Base-by-base conservation (phyloP, 2,113 vertebrate species). In the Leptosomus discolor region DNA sequence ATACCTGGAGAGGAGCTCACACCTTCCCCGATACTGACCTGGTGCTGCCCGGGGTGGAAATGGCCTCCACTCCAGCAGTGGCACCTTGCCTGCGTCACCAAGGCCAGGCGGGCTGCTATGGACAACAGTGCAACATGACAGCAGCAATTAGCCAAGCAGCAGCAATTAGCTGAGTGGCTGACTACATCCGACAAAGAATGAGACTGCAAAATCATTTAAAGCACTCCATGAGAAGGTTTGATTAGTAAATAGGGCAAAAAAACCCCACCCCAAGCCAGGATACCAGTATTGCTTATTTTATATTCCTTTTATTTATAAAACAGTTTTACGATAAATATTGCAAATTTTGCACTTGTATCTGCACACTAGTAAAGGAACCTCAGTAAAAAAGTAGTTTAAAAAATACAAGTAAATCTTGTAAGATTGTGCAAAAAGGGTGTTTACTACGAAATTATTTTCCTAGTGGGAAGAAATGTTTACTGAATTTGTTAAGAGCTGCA, bases 31-130 rank as follows among this genome's bases (percentile, higher is more conserved):
- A 2, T 2, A 12, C 21, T 9, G 24, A 36, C 54, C 65, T 21
- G 17, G 34, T 3, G 3, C 67, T 13, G 22, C 58, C 37, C 8
- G 1, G 67, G 43, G 3, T 36, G 88, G 63, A 3, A 12, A 9
- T 0, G 4, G 79, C 43, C 51, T 65, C 63, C 1, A 15, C 64
- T 26, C 41, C 46, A 53, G 57, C 77, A 34, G 23, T 1, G 1
- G 3, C 4, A 5, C 27, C 32, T 14, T 15, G 2, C 15, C 14
- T 50, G 8, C 8, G 3, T 11, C 64, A 6, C 1, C 5, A 71
- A 22, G 36, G 48, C 15, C 5, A 5, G 54, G 29, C 37, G 8
- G 9, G 2, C 34, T 3, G 43, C 34, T 20, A 1, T 0, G 6
- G 24, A 3, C 13, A 12, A 8, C 65, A 16, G 9, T 0, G 46